Conservation (phyloP, 1,140 invertebrate genomes). For the Diabrotica undecimpunctata region DNA sequence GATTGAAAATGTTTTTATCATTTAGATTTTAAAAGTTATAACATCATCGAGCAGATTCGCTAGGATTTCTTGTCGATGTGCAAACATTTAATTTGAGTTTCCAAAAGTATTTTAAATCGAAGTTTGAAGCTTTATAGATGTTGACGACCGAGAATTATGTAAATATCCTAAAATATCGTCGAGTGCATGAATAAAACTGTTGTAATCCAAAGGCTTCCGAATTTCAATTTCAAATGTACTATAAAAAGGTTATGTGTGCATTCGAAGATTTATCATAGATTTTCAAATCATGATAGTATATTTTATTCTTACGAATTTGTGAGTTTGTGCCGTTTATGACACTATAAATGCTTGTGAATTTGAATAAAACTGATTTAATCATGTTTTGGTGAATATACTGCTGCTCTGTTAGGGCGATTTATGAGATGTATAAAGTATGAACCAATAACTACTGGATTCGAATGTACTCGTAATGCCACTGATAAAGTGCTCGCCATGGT, state of each 20-base stretch:
- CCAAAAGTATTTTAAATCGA: neutral
- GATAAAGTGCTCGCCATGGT: neutral
- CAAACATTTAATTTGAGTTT: neutral
- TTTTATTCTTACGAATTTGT: conserved; percentile 3
- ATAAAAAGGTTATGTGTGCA: conserved; percentile 2
- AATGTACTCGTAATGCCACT: neutral
- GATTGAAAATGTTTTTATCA: too few relatives aligned
- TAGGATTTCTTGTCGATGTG: too few relatives aligned
- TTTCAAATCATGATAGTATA: neutral
- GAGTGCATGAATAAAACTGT: conserved; percentile 2
- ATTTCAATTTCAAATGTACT: neutral
- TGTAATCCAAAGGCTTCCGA: neutral
- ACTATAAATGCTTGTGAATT: neutral
- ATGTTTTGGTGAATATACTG: neutral
- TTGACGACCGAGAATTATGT: neutral
- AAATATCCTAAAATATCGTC: neutral
- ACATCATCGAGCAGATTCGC: too few relatives aligned
- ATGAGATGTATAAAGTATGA: neutral
- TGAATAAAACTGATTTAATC: conserved; percentile 3
- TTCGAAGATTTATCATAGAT: neutral
- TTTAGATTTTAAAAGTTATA: too few relatives aligned
- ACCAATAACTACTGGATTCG: neutral
- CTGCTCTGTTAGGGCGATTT: neutral
- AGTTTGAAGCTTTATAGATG: neutral
- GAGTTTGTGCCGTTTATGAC: neutral